phyloP scores from a whole-genome alignment of 2,797 vertebrate genomes.

The Anas bahamensis region DNA sequence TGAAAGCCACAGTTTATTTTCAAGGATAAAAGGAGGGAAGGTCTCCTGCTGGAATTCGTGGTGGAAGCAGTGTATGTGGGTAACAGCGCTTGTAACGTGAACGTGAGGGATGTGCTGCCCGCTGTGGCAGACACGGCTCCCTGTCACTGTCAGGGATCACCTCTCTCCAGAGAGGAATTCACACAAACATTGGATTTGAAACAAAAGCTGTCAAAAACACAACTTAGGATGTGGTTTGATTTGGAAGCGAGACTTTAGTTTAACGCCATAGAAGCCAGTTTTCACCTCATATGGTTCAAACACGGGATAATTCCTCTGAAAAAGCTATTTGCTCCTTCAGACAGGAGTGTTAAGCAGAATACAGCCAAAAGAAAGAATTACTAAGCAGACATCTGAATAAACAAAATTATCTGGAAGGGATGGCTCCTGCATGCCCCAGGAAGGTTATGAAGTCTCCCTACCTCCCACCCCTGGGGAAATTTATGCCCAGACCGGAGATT shows the following conservation, averaged over 20 bases:
- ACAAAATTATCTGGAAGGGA: background rate
- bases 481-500: background rate
- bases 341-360: background rate
- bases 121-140: background rate
- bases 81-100: background rate
- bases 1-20: background rate
- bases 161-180: background rate
- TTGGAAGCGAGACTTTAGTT: background rate
- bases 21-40: background rate
- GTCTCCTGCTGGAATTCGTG: background rate
- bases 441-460: background rate
- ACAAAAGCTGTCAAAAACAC: background rate
- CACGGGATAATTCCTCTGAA: background rate
- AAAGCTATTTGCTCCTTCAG: background rate
- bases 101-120: background rate
- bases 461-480: background rate
- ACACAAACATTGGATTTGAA: background rate
- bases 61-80: background rate
- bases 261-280: background rate
- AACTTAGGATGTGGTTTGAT: background rate
- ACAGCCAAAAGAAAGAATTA: background rate
- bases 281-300: background rate
- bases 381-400: conserved; percentile 6
- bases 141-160: background rate
- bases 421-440: background rate